Conservation (phyloP, 2,113 vertebrate species). For the Grus americana region DNA sequence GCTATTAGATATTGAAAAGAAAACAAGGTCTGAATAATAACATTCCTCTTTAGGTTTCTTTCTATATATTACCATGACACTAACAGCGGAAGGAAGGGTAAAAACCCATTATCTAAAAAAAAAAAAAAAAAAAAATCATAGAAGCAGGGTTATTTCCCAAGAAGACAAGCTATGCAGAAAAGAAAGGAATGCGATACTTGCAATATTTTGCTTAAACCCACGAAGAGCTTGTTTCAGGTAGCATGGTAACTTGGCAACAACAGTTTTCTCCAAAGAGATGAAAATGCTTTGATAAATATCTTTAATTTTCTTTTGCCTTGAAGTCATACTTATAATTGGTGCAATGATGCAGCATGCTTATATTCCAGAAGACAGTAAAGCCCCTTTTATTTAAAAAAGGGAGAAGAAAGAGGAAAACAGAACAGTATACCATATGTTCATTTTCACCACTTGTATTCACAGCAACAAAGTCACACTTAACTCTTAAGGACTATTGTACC, state of each 20-base stretch:
- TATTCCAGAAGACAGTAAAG: not conserved
- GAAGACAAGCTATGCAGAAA: not conserved
- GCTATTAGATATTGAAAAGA: not conserved
- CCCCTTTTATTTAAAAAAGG: not conserved
- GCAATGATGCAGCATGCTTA: not conserved
- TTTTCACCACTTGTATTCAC: not conserved
- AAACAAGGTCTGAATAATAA: not conserved
- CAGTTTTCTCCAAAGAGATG: conserved; percentile 43
- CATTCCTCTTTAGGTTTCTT: not conserved
- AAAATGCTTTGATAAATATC: conserved; percentile 65
- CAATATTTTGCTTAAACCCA: not conserved
- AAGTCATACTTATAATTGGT: conserved; percentile 7
- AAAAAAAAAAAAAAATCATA: not conserved
- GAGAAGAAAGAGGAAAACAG: not conserved
- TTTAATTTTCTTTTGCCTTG: conserved; percentile 69
- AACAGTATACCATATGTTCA: not conserved
- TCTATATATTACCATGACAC: not conserved
- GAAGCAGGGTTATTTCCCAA: not conserved
- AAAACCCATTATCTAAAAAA: not conserved
- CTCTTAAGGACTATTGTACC: not conserved
- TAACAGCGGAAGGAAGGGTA: not conserved
- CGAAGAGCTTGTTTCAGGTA: not conserved
- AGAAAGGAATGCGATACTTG: not conserved
- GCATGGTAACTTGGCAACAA: not conserved
- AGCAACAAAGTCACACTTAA: not conserved